Evolutionary conservation across 2,113 vertebrate genomes (phyloP).

Genomic region (Cyanoderma ruficeps): DNA sequence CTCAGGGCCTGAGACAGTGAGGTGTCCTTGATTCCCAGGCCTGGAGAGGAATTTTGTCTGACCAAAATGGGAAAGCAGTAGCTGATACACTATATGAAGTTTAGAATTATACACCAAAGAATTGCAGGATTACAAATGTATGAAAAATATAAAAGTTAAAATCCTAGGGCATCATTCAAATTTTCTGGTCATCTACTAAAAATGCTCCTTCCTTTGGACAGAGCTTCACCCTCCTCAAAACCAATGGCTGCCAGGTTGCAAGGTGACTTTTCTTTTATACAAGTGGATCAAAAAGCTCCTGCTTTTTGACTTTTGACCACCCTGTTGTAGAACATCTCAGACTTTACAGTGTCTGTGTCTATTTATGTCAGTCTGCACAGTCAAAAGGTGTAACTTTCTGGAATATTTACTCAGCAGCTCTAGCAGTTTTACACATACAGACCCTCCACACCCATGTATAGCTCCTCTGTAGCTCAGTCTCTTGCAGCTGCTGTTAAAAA

Average conservation of each 20-base stretch:
- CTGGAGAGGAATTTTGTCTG: neutral
- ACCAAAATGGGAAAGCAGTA: neutral
- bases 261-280: neutral
- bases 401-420: neutral
- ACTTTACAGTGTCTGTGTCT: neutral
- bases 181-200: neutral
- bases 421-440: neutral
- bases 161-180: neutral
- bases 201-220: neutral
- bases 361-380: neutral
- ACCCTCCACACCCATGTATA: neutral
- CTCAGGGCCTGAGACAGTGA: neutral
- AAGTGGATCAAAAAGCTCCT: neutral
- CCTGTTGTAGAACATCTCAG: neutral
- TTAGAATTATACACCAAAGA: fast-evolving
- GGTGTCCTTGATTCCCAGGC: neutral
- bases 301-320: neutral
- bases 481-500: neutral
- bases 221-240: neutral
- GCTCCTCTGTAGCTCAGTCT: neutral
- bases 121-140: fast-evolving
- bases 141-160: too few relatives aligned
- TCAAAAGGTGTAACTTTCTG: neutral
- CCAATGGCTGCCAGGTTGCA: fast-evolving
- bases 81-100: fast-evolving